These are phyloP conservation scores for Scelioninae gen. 2 DNA, from an alignment of 2,888 invertebrate genomes.

Conservation along the genomic window DNA sequence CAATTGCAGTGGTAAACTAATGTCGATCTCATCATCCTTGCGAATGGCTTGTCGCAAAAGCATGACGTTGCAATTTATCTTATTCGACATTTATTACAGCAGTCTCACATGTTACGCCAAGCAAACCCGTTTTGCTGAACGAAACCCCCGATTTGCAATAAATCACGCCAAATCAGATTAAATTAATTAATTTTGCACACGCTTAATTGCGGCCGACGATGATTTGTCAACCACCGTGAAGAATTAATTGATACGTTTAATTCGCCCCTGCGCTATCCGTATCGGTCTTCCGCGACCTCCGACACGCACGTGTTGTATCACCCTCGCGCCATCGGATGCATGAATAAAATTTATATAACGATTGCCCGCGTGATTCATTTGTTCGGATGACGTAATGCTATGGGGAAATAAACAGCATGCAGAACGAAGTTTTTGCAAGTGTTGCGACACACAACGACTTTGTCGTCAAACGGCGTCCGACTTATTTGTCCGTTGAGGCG, in stretches of 20 bases:
- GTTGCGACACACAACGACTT: constrained; percentile 31
- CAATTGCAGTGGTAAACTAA: constrained; percentile 33
- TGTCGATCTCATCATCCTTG: constrained; percentile 48
- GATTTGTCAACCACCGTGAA: no score
- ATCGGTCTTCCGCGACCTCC: no score
- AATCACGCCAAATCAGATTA: not conserved
- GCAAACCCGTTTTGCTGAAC: no score
- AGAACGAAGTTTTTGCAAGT: constrained; percentile 36
- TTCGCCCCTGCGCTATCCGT: no score
- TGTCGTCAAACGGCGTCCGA: constrained; percentile 27
- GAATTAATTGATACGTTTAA: no score
- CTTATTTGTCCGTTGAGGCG: no score
- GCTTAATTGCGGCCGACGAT: not conserved
- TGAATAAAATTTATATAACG: no score
- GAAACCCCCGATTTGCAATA: not conserved
- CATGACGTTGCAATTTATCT: constrained; percentile 34
- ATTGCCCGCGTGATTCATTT: constrained; percentile 43
- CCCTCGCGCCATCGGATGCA: no score
- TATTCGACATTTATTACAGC: constrained; percentile 31
- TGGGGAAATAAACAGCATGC: constrained; percentile 26
- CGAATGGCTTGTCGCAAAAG: constrained; percentile 30
- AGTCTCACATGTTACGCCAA: not conserved
- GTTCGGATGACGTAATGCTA: constrained; percentile 24
- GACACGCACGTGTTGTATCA: no score
- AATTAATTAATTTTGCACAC: not conserved